A percentile compares a stretch with the other conserved stretches of the same genome.
phyloP scores from a whole-genome alignment of 2,113 vertebrate genomes.

The Leiothrix lutea region DNA sequence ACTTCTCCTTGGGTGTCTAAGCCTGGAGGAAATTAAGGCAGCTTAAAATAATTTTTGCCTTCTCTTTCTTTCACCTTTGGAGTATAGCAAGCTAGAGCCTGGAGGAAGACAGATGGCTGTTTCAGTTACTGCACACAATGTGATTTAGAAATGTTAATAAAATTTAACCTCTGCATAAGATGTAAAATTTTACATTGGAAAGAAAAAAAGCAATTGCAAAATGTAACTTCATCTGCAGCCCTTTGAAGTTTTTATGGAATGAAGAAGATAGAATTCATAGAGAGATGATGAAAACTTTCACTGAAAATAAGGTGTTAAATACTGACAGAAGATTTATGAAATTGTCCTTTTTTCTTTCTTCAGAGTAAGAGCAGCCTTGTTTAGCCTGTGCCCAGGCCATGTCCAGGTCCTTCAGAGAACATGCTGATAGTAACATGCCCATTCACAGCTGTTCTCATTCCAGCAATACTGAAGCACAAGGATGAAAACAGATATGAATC shows the following conservation, averaged over 20 bases:
- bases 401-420: neutral
- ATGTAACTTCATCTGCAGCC: neutral
- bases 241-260: neutral
- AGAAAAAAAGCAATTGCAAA: neutral
- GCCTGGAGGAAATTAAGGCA: neutral
- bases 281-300: neutral
- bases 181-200: neutral
- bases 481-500: slow-evolving; percentile 53
- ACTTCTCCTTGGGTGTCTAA: neutral
- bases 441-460: slow-evolving; percentile 64
- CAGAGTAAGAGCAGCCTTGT: neutral
- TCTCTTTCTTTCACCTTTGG: neutral
- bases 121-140: neutral
- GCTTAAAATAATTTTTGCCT: neutral
- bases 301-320: neutral
- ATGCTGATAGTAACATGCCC: neutral
- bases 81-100: neutral
- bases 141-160: neutral
- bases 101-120: neutral
- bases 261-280: neutral
- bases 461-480: neutral
- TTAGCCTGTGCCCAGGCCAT: neutral
- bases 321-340: neutral
- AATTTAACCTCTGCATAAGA: neutral
- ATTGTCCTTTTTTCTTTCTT: neutral